These are phyloP conservation scores for Andrena camellia DNA, from an alignment of 2,888 invertebrate species.

Conservation along the genomic window DNA sequence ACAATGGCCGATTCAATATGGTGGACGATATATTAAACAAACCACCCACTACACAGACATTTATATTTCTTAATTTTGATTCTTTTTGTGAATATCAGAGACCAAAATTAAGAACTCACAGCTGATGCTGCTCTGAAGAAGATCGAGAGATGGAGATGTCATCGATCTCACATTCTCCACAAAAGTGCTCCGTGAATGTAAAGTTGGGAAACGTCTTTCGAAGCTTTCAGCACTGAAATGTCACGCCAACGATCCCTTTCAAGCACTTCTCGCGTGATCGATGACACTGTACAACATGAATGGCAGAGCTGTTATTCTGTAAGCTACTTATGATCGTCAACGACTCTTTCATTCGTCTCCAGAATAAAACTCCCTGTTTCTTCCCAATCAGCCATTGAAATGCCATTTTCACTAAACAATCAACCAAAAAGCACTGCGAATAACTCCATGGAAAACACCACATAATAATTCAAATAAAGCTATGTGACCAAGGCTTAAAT, in stretches of 20 bases:
- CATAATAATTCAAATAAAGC: too few species aligned
- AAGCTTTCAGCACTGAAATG: constrained; percentile 36
- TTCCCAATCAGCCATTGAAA: neutral
- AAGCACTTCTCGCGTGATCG: constrained; percentile 25
- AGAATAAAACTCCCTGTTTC: neutral
- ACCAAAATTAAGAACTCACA: neutral
- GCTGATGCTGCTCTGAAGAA: neutral
- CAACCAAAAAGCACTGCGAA: too few species aligned
- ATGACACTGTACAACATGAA: constrained; percentile 15
- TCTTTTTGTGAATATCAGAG: too few species aligned
- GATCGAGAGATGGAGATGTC: constrained; percentile 11
- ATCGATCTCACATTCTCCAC: constrained; percentile 29
- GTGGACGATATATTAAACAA: too few species aligned
- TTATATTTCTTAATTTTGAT: too few species aligned
- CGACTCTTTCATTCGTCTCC: neutral
- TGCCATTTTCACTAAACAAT: neutral
- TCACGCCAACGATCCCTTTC: constrained; percentile 16
- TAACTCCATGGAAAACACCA: too few species aligned
- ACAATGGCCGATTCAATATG: too few species aligned
- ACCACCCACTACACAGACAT: too few species aligned
- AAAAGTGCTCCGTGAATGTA: constrained; percentile 21
- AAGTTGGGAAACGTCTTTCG: constrained; percentile 29
- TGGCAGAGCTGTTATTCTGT: constrained; percentile 12
- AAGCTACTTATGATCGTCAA: constrained; percentile 41
- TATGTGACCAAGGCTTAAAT: too few species aligned